Base-by-base conservation (phyloP, 2,113 vertebrate species). In the Amphiprion ocellaris region DNA sequence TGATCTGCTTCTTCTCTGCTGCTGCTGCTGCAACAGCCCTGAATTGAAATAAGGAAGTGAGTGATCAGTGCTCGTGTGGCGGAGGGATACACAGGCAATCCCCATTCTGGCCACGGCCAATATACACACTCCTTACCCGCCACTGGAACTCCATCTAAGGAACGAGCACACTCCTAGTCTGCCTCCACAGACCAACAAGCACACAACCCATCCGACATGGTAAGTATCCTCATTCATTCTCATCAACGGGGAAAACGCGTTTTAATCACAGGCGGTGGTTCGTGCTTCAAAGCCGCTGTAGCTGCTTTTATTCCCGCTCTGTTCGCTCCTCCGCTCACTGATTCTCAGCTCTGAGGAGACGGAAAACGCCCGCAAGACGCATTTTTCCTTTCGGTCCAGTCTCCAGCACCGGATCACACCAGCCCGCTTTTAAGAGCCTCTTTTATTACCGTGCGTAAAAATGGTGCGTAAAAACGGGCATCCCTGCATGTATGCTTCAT, bases 21-120 rank as follows among this genome's bases (percentile, higher is more conserved):
- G 28, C 24, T 66, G 50, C 67, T 77, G 24, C 83, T 68, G 80
- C 90, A 74, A 70, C 86, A 74, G 80, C 79, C 28, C 86, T 60
- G 83, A 80, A 63, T 69, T 66, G 88, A 84, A 91, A 91, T 79
- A 85, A 91, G 93, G 92, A 93, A 93, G 91, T 92, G 87, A 90
- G 83, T 87, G 83, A 85, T 86, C 79, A 79, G 87, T 50, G 83
- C 83, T 65, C 30, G 89, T 52, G 91, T 50, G 91, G 95, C 95
- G 94, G 95, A 95, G 90, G 94, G 92, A 95, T 95, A 94, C 93
- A 89, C 37, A 90, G 74, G 59, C 86, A 76, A 82, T 66, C 87
- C 91, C 82, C 84, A 73, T 84, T 86, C 79, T 88, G 74, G 77
- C 90, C 90, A 67, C 87, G 69, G 86, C 86, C 83, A 72, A 89